Evolutionary conservation across 1,140 invertebrate genomes (phyloP), one percentile per base, ranked within the genome.

Genomic region (Lasioglossum baleicum): DNA sequence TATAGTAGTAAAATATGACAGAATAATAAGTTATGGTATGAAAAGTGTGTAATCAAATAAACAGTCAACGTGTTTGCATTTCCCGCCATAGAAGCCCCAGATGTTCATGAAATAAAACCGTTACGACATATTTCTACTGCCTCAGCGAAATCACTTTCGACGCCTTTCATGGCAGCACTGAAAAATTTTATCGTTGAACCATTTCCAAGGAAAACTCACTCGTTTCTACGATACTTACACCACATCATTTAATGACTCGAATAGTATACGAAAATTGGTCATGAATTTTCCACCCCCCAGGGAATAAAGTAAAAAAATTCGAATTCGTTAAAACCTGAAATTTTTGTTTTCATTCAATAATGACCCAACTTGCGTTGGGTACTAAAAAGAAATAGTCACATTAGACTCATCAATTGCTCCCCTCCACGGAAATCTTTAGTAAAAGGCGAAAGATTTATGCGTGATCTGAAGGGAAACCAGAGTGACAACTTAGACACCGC

Each of bases 121-220:
- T 64, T 64, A 71, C 67, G 74, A 60, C 65, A 31, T 22, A 56
- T 78, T 71, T 7, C n/a, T 22, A 4, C 75, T 22, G 31, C 31
- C 42, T 44, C 22, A 40, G 8, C 17, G 66, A 44, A 77, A 77
- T 70, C 56, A 61, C 75, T 72, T 64, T 42, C 58, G 44, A 77
- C 44, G 15, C 58, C 53, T 42, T 69, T 76, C 66, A 58, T 60
- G 44, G 56, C 17, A 53, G 10, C 42, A 74, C 26, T 80, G 71
- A 67, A 80, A 80, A 74, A 60, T 67, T 80, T 80, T 74, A 80
- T 67, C 15, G 56, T 51, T 26, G 35, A 58, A 74, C 15, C 75
- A 72, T 78, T 64, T 44, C 65, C 60, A 40, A 58, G 68, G 68
- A 44, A 56, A 65, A 72, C 48, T 35, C 22, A 2, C 40, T 51